Evolutionary conservation across 2,888 invertebrate species (phyloP).

Genomic region (Andrena minutula): DNA sequence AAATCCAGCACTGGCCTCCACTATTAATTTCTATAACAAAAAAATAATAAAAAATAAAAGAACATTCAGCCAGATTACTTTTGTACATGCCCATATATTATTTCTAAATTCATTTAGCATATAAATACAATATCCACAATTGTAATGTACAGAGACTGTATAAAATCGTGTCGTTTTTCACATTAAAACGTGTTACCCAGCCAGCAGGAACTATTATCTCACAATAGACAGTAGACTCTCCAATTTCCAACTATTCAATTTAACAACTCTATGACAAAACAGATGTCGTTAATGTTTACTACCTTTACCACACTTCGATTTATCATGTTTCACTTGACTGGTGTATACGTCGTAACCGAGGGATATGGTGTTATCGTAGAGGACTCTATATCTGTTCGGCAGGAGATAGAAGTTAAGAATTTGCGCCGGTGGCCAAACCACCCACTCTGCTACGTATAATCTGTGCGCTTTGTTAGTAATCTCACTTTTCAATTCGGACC

Average conservation of each 20-base stretch:
- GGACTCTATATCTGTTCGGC: conserved; percentile 92
- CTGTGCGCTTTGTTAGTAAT: conserved; percentile 90
- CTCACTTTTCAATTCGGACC: conserved; percentile 88
- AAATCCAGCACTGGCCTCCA: no score
- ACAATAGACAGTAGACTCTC: no score
- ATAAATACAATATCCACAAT: conserved; percentile 12
- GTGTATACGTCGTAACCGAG: conserved; percentile 94
- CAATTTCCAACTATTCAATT: background rate
- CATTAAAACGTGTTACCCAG: background rate
- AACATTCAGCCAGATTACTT: background rate
- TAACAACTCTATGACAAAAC: background rate
- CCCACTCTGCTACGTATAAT: conserved; percentile 95
- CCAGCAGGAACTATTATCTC: background rate
- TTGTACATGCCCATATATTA: conserved; percentile 10
- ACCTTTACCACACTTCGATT: conserved; percentile 38
- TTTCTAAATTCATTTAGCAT: background rate
- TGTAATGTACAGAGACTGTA: background rate
- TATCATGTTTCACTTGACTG: conserved; percentile 91
- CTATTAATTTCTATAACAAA: conserved; percentile 16
- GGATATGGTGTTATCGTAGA: conserved; percentile 94
- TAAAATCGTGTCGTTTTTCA: background rate
- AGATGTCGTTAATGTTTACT: background rate
- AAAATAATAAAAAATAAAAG: conserved; percentile 2
- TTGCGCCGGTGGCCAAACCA: conserved; percentile 97
- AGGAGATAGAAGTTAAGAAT: conserved; percentile 96